A percentile compares a stretch with the other conserved stretches of the same genome.
phyloP scores from a whole-genome alignment of 2,888 invertebrate genomes.

The Acronicta alni region DNA sequence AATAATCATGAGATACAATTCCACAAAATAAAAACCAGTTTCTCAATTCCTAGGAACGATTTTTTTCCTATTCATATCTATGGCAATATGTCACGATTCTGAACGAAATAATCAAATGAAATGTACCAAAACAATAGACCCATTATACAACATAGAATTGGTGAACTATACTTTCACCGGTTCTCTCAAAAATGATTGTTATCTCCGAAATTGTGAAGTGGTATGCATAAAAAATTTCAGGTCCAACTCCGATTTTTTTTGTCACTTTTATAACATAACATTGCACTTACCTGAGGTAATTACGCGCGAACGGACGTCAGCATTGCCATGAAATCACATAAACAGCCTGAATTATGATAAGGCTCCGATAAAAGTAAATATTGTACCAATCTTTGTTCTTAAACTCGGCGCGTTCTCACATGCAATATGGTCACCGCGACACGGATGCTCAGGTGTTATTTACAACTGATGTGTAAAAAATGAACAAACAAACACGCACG shows the following conservation, averaged over 20 bases:
- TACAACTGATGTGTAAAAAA: slow-evolving; percentile 60
- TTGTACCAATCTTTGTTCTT: slow-evolving; percentile 67
- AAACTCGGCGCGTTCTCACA: slow-evolving; percentile 59
- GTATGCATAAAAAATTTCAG: slow-evolving; percentile 39
- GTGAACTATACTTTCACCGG: slow-evolving; percentile 66
- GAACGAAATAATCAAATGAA: slow-evolving; percentile 54
- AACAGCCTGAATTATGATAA: slow-evolving; percentile 72
- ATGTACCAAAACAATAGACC: slow-evolving; percentile 61
- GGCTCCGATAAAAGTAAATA: slow-evolving; percentile 73
- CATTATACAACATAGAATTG: slow-evolving; percentile 54
- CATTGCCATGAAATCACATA: slow-evolving; percentile 71
- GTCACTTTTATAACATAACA: slow-evolving; percentile 57
- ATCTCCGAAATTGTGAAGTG: slow-evolving; percentile 56
- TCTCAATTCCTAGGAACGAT: slow-evolving; percentile 37
- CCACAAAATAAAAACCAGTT: slow-evolving; percentile 48
- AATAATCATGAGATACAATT: slow-evolving; percentile 13
- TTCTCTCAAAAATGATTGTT: slow-evolving; percentile 51
- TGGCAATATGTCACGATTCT: slow-evolving; percentile 34
- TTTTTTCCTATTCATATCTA: slow-evolving; percentile 25
- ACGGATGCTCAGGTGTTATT: slow-evolving; percentile 64
- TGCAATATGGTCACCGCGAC: slow-evolving; percentile 72
- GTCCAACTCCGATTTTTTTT: slow-evolving; percentile 37
- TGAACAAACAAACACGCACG: slow-evolving; percentile 60
- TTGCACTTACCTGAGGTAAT: slow-evolving; percentile 70
- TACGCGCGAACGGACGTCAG: slow-evolving; percentile 67